A percentile compares a stretch with the other conserved stretches of the same genome.
These are phyloP conservation scores for Trachurus trachurus DNA, from an alignment of 2,797 vertebrate genomes.

Conservation along the genomic window DNA sequence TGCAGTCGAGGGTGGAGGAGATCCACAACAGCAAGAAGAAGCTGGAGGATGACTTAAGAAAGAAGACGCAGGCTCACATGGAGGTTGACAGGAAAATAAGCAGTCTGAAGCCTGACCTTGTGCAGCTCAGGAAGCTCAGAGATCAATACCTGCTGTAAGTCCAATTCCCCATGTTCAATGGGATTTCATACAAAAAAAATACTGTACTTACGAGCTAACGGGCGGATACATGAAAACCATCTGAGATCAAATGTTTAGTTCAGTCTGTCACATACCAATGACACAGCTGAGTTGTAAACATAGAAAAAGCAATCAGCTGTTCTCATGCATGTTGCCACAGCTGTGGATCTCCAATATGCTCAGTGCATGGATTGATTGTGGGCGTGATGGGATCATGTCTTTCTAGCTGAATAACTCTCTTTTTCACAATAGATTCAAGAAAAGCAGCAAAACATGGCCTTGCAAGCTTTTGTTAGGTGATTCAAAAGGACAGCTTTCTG, in stretches of 20 bases:
- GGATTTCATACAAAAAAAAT: not conserved
- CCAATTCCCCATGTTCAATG: not conserved
- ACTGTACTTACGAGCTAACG: not conserved
- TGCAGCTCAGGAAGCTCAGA: constrained; percentile 93
- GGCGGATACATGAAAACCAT: constrained; percentile 16
- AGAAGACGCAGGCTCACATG: constrained; percentile 88
- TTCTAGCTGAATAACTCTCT: not conserved
- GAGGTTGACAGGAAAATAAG: constrained; percentile 94
- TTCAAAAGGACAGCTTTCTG: not conserved
- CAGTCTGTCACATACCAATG: constrained; percentile 23
- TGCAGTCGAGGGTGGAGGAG: constrained; percentile 91
- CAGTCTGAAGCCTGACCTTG: constrained; percentile 93
- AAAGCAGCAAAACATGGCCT: not conserved
- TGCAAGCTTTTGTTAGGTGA: not conserved
- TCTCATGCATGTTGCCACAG: constrained; percentile 30
- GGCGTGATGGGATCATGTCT: not conserved
- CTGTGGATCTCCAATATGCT: constrained; percentile 38
- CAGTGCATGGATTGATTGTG: not conserved
- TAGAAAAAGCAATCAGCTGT: constrained; percentile 57
- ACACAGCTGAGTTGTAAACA: constrained; percentile 60
- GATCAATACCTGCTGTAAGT: constrained; percentile 95
- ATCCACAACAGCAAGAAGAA: constrained; percentile 94
- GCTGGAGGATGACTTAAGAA: constrained; percentile 93
- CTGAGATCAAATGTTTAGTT: constrained; percentile 28
- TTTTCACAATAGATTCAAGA: not conserved